A percentile compares a stretch with the other conserved stretches of the same genome.
These are phyloP conservation scores for human DNA, from an alignment of 2,113 vertebrate species.

Conservation along the genomic window GRCh38 chr12:131846001-131846500, in stretches of 20 bases:
- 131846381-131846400: neutral
- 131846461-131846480: neutral
- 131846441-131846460: neutral
- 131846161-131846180: neutral
- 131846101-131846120: neutral
- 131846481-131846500: neutral
- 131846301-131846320: fast-evolving
- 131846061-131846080: neutral
- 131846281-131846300: neutral
- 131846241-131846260: too few relatives aligned
- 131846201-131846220: neutral
- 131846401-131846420: neutral
- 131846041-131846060: neutral
- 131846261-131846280: neutral
- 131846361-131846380: fast-evolving
- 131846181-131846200: neutral
- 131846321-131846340: too few relatives aligned
- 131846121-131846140: neutral
- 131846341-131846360: neutral
- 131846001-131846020: too few relatives aligned
- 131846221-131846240: neutral
- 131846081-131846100: neutral
- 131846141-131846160: fast-evolving
- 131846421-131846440: neutral
- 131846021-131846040: neutral